A percentile compares a stretch with the other conserved stretches of the same genome.
Evolutionary conservation across 2,888 invertebrate species (phyloP).

Genomic region (Busseola fusca): DNA sequence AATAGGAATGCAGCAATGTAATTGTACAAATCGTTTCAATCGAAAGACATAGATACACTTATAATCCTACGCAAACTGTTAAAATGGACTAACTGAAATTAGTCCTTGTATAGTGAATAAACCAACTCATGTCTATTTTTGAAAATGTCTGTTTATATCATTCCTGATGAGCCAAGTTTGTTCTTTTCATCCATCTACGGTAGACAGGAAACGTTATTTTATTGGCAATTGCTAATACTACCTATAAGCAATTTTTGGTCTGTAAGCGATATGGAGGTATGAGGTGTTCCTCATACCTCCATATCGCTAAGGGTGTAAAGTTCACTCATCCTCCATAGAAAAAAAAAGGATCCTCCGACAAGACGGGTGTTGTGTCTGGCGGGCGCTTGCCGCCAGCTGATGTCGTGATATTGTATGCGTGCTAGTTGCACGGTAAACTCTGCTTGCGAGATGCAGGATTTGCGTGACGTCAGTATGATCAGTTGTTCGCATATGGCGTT

Average conservation of each 20-base stretch:
- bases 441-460: too few species aligned
- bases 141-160: constrained; percentile 16
- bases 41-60: constrained; percentile 8
- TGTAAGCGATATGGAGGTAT: too few species aligned
- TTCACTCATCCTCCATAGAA: too few species aligned
- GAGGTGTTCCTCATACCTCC: too few species aligned
- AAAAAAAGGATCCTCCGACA: too few species aligned
- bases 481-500: too few species aligned
- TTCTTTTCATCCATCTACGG: background rate
- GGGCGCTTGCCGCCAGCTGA: too few species aligned
- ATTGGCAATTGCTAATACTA: background rate
- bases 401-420: too few species aligned
- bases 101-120: constrained; percentile 20
- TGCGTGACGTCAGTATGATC: too few species aligned
- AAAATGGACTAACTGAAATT: constrained; percentile 26
- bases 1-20: constrained; percentile 49
- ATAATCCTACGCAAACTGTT: constrained; percentile 31
- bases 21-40: constrained; percentile 31
- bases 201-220: background rate
- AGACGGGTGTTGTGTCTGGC: too few species aligned
- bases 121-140: constrained; percentile 26
- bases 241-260: background rate
- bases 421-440: too few species aligned
- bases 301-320: too few species aligned
- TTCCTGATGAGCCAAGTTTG: background rate